Evolutionary conservation across 1,140 invertebrate genomes (phyloP).

Genomic region (Stratiolaelaps scimitus): DNA sequence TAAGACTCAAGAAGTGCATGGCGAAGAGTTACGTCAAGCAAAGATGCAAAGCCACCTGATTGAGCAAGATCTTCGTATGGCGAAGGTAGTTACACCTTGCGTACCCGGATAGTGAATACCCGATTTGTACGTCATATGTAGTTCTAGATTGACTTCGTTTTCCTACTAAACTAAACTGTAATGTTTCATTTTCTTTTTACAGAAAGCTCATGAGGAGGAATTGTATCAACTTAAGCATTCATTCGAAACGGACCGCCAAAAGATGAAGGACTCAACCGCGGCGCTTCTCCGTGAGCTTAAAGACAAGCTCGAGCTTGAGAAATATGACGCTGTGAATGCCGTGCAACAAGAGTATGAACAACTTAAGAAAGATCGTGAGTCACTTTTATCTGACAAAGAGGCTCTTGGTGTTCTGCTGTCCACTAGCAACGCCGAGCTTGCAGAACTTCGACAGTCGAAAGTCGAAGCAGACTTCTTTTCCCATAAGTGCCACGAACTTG

Average conservation of each 20-base stretch:
- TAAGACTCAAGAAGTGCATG: neutral
- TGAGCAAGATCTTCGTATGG: too few relatives aligned
- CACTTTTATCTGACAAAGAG: neutral
- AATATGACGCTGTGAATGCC: neutral
- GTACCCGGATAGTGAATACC: too few relatives aligned
- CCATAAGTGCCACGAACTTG: neutral
- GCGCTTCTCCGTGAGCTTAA: neutral
- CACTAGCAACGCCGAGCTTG: neutral
- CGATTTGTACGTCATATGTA: too few relatives aligned
- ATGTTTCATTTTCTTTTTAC: too few relatives aligned
- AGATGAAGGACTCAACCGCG: neutral
- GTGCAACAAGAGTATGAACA: conserved; percentile 4
- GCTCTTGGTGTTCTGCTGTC: neutral
- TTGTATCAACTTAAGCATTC: neutral
- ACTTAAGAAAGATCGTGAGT: neutral
- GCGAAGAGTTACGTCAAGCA: too few relatives aligned
- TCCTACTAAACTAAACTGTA: too few relatives aligned
- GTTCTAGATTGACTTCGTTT: too few relatives aligned
- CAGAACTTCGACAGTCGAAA: neutral
- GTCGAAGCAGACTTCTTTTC: conserved; percentile 12
- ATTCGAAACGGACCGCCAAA: neutral
- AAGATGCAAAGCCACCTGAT: too few relatives aligned
- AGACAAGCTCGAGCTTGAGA: neutral
- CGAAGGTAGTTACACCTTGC: too few relatives aligned
- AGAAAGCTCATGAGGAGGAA: conserved; percentile 16